Percentiles rank a stretch among this genome's conserved stretches.
Evolutionary conservation across 2,888 invertebrate genomes (phyloP).

Genomic region (Orchesellides sinensis): DNA sequence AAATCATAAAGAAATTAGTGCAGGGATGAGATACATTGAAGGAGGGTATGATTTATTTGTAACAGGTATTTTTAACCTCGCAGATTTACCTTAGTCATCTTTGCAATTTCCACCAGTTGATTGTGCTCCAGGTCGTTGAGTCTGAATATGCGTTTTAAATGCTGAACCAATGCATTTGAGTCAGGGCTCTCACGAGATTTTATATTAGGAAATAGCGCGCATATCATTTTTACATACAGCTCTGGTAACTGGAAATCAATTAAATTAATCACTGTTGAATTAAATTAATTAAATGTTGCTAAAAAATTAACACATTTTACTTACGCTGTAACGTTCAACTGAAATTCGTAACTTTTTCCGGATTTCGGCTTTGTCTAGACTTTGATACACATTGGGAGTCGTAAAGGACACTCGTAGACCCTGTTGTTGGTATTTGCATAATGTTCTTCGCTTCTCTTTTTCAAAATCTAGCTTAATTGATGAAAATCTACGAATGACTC

Average conservation of each 20-base stretch:
- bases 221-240: conserved; percentile 62
- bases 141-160: conserved; percentile 50
- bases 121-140: conserved; percentile 35
- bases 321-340: conserved; percentile 56
- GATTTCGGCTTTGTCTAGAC: conserved; percentile 44
- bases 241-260: conserved; percentile 42
- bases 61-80: background rate
- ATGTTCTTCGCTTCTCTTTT: conserved; percentile 54
- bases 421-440: conserved; percentile 42
- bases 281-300: too few relatives aligned
- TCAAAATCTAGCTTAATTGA: conserved; percentile 62
- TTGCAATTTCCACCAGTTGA: conserved; percentile 51
- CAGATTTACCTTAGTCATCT: conserved; percentile 33
- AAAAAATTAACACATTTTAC: background rate
- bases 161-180: conserved; percentile 41
- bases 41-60: background rate
- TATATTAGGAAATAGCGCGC: conserved; percentile 45
- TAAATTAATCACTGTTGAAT: too few relatives aligned
- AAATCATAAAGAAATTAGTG: background rate
- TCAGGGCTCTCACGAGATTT: conserved; percentile 53
- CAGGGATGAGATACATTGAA: background rate
- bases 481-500: conserved; percentile 54
- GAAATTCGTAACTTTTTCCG: conserved; percentile 25
- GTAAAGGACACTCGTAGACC: conserved; percentile 15
- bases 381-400: conserved; percentile 7